phyloP scores from a whole-genome alignment of 2,113 vertebrate genomes.

The Stegostoma tigrinum region DNA sequence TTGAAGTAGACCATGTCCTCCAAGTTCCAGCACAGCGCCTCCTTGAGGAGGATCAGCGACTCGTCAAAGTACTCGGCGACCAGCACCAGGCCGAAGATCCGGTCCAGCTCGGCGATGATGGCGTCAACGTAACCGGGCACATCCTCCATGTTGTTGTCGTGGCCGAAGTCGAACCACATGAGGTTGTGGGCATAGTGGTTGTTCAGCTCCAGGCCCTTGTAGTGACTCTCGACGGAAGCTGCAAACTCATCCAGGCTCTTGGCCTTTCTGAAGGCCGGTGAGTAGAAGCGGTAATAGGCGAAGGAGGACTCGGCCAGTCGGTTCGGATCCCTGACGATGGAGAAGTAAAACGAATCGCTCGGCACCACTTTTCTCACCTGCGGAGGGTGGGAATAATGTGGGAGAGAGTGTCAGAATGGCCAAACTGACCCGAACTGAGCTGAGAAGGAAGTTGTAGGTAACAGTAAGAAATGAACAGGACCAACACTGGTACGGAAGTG shows the following conservation, averaged over 20 bases:
- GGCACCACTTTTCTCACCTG: conserved; percentile 44
- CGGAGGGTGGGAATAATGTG: background rate
- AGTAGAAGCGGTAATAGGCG: conserved; percentile 40
- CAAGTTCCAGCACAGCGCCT: conserved; percentile 41
- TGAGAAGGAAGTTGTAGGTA: too few relatives aligned
- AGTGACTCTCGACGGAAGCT: conserved; percentile 39
- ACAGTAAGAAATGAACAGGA: too few relatives aligned
- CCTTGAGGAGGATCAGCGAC: conserved; percentile 45
- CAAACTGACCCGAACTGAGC: too few relatives aligned
- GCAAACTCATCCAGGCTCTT: conserved; percentile 40
- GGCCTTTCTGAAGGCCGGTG: conserved; percentile 43
- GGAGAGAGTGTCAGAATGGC: too few relatives aligned
- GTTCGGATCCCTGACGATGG: conserved; percentile 46
- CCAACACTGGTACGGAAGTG: too few relatives aligned
- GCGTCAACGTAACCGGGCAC: conserved; percentile 32
- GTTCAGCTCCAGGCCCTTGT: conserved; percentile 35
- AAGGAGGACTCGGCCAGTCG: conserved; percentile 46
- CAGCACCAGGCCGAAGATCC: conserved; percentile 47
- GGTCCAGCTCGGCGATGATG: conserved; percentile 41
- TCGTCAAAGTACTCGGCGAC: conserved; percentile 49
- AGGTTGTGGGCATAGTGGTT: conserved; percentile 45
- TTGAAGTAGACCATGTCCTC: conserved; percentile 45
- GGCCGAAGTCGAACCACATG: conserved; percentile 49
- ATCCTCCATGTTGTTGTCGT: conserved; percentile 16
- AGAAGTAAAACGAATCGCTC: conserved; percentile 42